These are phyloP conservation scores for Enteromius thamalakanensis DNA, from an alignment of 2,797 vertebrate genomes.

Conservation along the genomic window DNA sequence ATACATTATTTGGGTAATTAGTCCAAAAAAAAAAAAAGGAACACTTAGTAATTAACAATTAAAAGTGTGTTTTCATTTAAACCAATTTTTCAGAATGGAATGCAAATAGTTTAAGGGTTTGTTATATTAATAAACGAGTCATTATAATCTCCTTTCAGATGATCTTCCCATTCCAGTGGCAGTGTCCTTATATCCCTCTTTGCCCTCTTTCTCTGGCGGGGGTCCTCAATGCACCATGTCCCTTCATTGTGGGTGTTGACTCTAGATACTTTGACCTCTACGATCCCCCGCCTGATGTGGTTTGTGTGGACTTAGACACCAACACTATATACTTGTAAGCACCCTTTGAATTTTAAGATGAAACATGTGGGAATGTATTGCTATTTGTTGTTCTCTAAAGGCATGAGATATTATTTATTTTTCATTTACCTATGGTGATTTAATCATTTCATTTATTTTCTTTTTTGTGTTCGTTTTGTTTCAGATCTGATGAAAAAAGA, in stretches of 20 bases:
- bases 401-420: background rate
- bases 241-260: constrained; percentile 98
- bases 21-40: too few relatives aligned
- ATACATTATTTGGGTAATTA: background rate
- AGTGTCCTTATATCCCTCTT: constrained; percentile 97
- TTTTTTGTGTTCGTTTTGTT: constrained; percentile 15
- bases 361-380: constrained; percentile 1
- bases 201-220: constrained; percentile 93
- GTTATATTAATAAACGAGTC: background rate
- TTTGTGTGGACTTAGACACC: constrained; percentile 98
- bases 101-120: background rate
- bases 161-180: constrained; percentile 99
- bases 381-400: background rate
- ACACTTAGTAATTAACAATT: too few relatives aligned
- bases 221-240: constrained; percentile 93
- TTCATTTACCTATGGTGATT: constrained; percentile 1
- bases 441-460: too few relatives aligned
- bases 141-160: constrained; percentile 78
- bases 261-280: constrained; percentile 99
- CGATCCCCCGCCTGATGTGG: constrained; percentile 94
- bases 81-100: too few relatives aligned
- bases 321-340: constrained; percentile 96
- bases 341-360: background rate
- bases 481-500: constrained; percentile 95
- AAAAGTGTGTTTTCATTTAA: too few relatives aligned